Evolutionary conservation across 2,113 vertebrate genomes (phyloP).

Genomic region (Anhinga rufa): DNA sequence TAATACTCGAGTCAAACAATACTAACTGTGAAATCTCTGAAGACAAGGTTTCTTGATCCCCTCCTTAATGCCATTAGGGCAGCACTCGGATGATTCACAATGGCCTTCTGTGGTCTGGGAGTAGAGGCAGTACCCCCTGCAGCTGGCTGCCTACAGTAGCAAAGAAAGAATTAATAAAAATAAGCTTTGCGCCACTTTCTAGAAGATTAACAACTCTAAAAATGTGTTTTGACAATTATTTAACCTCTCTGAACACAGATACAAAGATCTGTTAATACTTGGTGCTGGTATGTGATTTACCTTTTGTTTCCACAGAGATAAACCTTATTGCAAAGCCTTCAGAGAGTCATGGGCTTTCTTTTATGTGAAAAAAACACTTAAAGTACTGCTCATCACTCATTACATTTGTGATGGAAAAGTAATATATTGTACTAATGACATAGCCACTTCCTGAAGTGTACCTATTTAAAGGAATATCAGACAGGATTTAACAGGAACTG

Average conservation of each 20-base stretch:
- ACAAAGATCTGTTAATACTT: background rate
- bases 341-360: background rate
- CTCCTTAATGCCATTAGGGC: constrained; percentile 97
- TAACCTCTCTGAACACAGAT: background rate
- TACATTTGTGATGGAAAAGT: background rate
- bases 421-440: background rate
- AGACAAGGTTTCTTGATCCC: constrained; percentile 97
- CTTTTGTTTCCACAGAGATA: background rate
- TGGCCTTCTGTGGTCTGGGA: constrained; percentile 92
- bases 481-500: background rate
- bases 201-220: background rate
- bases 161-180: constrained; percentile 4
- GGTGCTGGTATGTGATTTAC: background rate
- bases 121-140: constrained; percentile 76
- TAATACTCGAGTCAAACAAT: background rate
- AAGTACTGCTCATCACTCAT: background rate
- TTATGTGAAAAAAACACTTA: background rate
- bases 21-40: constrained; percentile 99
- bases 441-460: background rate
- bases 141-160: constrained; percentile 78
- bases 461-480: background rate
- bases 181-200: background rate
- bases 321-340: background rate
- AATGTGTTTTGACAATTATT: background rate
- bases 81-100: constrained; percentile 97